phyloP scores from a whole-genome alignment of 2,888 invertebrate genomes.

The Seira sanloemensis region DNA sequence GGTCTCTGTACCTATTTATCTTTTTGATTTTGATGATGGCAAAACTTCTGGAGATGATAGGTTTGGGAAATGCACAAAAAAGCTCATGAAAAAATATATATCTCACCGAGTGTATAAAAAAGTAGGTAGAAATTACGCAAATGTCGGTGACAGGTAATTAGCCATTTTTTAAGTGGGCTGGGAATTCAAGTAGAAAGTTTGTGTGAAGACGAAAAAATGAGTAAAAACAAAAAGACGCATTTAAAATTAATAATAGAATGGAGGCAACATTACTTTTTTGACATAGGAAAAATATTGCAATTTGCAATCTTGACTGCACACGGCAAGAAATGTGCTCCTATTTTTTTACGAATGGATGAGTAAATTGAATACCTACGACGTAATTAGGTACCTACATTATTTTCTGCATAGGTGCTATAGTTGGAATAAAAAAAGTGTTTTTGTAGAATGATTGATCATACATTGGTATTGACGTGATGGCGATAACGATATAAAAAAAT shows the following conservation, averaged over 20 bases:
- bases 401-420: not conserved
- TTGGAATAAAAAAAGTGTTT: not conserved
- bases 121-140: not conserved
- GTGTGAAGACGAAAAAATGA: not conserved
- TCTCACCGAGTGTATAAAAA: too few relatives aligned
- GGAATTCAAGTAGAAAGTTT: not conserved
- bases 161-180: not conserved
- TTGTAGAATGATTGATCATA: not conserved
- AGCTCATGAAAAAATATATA: too few relatives aligned
- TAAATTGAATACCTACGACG: not conserved
- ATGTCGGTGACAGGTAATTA: not conserved
- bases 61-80: too few relatives aligned
- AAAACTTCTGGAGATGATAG: too few relatives aligned
- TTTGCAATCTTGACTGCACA: conserved; percentile 8
- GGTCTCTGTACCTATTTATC: not conserved
- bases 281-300: not conserved
- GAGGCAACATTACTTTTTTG: not conserved
- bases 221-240: not conserved
- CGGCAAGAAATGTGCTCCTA: conserved; percentile 25
- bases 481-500: not conserved
- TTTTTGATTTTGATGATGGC: too few relatives aligned
- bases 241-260: not conserved
- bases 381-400: not conserved
- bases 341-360: not conserved
- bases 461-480: not conserved